These are phyloP conservation scores for Nemopilema nomurai DNA, from an alignment of 30 jellyfish, hydroid and myxozoan genomes.

Conservation along the genomic window DNA sequence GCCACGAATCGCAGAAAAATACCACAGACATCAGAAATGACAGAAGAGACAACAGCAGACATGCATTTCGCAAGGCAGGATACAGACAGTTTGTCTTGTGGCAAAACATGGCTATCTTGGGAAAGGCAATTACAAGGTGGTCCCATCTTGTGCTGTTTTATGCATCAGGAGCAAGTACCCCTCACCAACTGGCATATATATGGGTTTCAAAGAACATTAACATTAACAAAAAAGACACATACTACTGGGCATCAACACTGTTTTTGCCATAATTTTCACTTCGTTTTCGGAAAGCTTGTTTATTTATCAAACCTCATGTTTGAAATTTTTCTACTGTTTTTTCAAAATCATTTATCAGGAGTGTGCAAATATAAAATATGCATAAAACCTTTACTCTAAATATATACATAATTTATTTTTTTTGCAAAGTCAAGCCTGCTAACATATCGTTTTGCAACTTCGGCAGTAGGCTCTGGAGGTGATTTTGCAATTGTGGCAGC, in stretches of 20 bases:
- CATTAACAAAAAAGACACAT: background rate
- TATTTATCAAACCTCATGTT: constrained; percentile 4
- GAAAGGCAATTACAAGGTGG: constrained; percentile 31
- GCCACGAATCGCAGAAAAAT: background rate
- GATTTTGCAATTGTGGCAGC: constrained; percentile 22
- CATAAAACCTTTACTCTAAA: background rate
- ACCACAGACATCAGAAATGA: constrained; percentile 29
- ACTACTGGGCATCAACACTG: constrained; percentile 6
- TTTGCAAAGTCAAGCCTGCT: constrained; percentile 26
- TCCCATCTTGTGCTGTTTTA: constrained; percentile 24
- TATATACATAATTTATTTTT: constrained; percentile 2
- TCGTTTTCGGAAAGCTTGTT: background rate
- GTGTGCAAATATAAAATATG: background rate
- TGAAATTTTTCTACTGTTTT: background rate
- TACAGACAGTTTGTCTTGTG: constrained; percentile 34
- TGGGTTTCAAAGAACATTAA: constrained; percentile 43
- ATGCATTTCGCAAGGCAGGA: constrained; percentile 33
- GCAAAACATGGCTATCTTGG: constrained; percentile 36
- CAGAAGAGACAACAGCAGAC: constrained; percentile 32
- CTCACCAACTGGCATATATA: constrained; percentile 36
- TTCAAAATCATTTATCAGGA: background rate
- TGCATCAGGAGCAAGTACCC: constrained; percentile 31
- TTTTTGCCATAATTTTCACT: background rate
- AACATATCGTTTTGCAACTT: constrained; percentile 3
- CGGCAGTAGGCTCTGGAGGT: constrained; percentile 21